Base-by-base conservation (phyloP, 2,888 invertebrate species). In the Tenthredo mesomela region DNA sequence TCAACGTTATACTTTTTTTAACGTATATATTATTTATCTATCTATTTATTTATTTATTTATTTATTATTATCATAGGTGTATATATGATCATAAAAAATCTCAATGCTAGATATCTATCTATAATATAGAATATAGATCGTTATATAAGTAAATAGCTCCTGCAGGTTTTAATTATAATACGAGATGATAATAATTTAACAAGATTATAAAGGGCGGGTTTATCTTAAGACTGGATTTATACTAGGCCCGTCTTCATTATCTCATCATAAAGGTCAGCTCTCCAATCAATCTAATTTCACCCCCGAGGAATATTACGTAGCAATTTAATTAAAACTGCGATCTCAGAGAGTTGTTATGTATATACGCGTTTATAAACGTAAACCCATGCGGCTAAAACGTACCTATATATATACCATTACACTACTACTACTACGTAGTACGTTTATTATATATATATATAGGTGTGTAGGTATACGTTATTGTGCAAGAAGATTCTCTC, bases 191-290 rank as follows among this genome's bases (percentile, higher is more conserved):
- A 67, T 67, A 67, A 67, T 67, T 67, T 67, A 33, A 67, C 67
- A 33, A 67, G 67, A 67, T 67, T 67, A 67, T 67, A 67, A 67
- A 67, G 67, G 67, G 33, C 67, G 33, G 25, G 67, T 33, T 67
- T 33, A 33, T 67, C 67, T 67, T 33, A 67, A 67, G 67, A 33
- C 67, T 67, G 33, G 67, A 67, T 67, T 73, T 73, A 9, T 29
- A 9, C 18, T 18, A 21, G 40, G 73, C 73, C 25, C 73, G 73
- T 40, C 73, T 73, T 73, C 73, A 73, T 73, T 73, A 73, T 43
- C 43, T 73, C 73, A 43, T 73, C 73, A 43, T 43, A 73, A 73
- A 73, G 73, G 73, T 73, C 73, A 73, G 73, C 73, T 29, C 43
- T 43, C 73, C 73, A 73, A 73, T 73, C 73, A 43, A 73, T 73